These are phyloP conservation scores for Atractosteus spatula DNA, from an alignment of 2,113 vertebrate genomes.

Conservation along the genomic window DNA sequence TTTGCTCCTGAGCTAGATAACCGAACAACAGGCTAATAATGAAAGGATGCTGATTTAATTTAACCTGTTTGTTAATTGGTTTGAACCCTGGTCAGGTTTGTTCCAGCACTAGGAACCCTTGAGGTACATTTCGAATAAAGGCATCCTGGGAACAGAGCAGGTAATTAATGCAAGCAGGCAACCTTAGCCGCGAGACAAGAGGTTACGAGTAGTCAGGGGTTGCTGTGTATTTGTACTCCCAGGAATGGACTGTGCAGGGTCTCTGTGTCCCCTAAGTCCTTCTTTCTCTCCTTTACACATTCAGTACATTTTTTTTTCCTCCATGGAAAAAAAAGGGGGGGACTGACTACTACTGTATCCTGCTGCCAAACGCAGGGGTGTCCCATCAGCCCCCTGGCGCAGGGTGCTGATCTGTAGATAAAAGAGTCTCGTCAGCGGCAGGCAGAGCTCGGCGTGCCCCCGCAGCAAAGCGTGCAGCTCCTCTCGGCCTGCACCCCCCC, in stretches of 20 bases:
- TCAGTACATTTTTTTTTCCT: not conserved
- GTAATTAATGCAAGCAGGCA: conserved; percentile 73
- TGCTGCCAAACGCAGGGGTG: conserved; percentile 60
- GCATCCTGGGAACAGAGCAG: conserved; percentile 52
- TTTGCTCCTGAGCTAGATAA: too few species aligned
- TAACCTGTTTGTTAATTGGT: conserved; percentile 74
- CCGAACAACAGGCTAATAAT: too few species aligned
- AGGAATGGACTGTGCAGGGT: conserved; percentile 38
- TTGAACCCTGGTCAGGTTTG: conserved; percentile 64
- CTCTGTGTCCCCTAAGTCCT: not conserved
- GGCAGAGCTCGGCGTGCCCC: not conserved
- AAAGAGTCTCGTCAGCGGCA: conserved; percentile 38
- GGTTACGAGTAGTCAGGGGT: conserved; percentile 54
- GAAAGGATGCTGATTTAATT: conserved; percentile 62
- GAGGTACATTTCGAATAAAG: conserved; percentile 59
- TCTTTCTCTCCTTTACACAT: not conserved
- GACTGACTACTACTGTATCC: conserved; percentile 55
- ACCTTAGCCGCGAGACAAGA: conserved; percentile 65
- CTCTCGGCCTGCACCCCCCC: conserved; percentile 42
- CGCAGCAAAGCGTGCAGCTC: conserved; percentile 15
- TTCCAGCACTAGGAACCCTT: conserved; percentile 61
- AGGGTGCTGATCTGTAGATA: conserved; percentile 57
- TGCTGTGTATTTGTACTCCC: conserved; percentile 30
- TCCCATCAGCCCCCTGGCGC: conserved; percentile 70
- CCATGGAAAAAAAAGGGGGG: conserved; percentile 31